Base-by-base conservation (phyloP, 2,113 vertebrate genomes). In the Entomyzon cyanotis region DNA sequence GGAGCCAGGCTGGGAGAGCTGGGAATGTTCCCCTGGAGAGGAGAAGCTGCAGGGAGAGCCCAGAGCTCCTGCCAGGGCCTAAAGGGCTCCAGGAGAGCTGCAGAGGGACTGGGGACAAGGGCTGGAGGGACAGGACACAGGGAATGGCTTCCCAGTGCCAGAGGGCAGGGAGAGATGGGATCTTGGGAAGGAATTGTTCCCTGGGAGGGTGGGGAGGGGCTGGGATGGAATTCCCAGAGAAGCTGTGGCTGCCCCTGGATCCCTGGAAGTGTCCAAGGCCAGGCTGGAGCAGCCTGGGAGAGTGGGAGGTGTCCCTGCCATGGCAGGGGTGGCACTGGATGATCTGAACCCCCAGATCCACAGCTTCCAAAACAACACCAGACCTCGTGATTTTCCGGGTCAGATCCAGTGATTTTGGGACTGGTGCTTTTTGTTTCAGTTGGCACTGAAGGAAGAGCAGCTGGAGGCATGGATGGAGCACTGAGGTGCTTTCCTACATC, bases 41-140 rank as follows among this genome's bases (percentile, higher is more conserved):
- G 84, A 63, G 84, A 70, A 79, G 79, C 9, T 69, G 18, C 84
- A 87, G 84, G 73, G 39, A 77, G 33, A 69, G 13, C 63, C 60
- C 9, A 3, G 53, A 77, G 84, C 84, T 73, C 53, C 37, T 37
- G 1, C 5, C 53, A 68, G 84, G 33, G 62, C 71, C 71, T 76
- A 2, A 21, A 86, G 83, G 71, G 73, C 73, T 69, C 55, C 84
- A 87, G 84, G 55, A 77, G 84, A 86, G 84, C 84, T 77, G 84
- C 1, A 59, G 62, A 76, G 71, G 71, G 53, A 59, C 70, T 85
- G 24, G 83, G 83, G 70, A 16, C 60, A 85, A 67, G 83, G 83
- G 0, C 1, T 22, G 69, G 5, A 64, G 68, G 60, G 42, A 13
- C 83, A 85, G 83, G 15, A 67, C 0, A 0, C 42, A 42, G 70